These are phyloP conservation scores for Theocolax elegans DNA, from an alignment of 1,140 invertebrate species.

Conservation along the genomic window DNA sequence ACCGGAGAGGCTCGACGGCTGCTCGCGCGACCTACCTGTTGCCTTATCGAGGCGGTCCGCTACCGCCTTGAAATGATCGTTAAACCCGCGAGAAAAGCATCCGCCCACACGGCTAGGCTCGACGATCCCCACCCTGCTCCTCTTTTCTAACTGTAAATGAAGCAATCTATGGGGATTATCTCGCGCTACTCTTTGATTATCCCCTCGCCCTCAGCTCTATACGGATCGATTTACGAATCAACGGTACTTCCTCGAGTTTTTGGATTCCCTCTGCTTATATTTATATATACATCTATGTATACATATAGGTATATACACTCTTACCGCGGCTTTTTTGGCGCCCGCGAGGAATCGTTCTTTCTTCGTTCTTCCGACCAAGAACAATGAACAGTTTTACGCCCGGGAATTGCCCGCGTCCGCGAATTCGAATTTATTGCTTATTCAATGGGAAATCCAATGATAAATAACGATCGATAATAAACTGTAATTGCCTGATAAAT, in stretches of 20 bases:
- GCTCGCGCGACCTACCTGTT: not conserved
- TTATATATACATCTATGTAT: too few relatives aligned
- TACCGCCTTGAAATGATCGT: not conserved
- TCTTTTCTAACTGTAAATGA: slow-evolving; percentile 5
- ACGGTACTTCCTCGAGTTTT: not conserved
- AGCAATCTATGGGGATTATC: not conserved
- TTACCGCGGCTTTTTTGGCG: too few relatives aligned
- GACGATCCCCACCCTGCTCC: not conserved
- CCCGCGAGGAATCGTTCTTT: too few relatives aligned
- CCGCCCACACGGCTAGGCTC: not conserved
- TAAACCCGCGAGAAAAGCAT: not conserved
- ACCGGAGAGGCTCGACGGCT: not conserved
- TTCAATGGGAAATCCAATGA: too few relatives aligned
- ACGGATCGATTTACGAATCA: not conserved
- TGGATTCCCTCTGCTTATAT: too few relatives aligned
- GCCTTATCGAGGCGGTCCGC: not conserved
- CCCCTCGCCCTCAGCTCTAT: not conserved
- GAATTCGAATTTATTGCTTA: too few relatives aligned
- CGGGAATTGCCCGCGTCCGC: too few relatives aligned
- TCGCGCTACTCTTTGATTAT: slow-evolving; percentile 1
- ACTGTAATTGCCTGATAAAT: too few relatives aligned
- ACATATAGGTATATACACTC: too few relatives aligned
- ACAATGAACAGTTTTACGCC: too few relatives aligned
- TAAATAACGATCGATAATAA: too few relatives aligned
- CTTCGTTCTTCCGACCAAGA: too few relatives aligned